phyloP scores from a whole-genome alignment of 2,888 invertebrate genomes.

The Pyrocoelia pectoralis region DNA sequence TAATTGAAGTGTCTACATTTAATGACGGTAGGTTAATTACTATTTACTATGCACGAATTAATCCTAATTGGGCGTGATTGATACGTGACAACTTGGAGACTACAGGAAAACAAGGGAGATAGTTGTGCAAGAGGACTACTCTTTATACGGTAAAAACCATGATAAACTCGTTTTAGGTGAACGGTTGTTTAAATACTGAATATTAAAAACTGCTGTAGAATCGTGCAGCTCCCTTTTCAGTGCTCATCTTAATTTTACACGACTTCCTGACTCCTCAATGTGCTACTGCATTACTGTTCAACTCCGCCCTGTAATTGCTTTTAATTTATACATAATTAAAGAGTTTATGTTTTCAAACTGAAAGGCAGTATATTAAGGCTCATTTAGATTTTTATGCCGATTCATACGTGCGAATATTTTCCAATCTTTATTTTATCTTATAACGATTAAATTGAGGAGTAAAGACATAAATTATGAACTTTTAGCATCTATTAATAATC shows the following conservation, averaged over 20 bases:
- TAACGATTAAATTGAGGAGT: slow-evolving; percentile 8
- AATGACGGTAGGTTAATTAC: slow-evolving; percentile 19
- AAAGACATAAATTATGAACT: slow-evolving; percentile 19
- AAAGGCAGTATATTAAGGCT: slow-evolving; percentile 14
- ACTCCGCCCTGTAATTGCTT: slow-evolving; percentile 31
- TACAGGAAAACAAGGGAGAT: slow-evolving; percentile 1
- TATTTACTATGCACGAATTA: slow-evolving; percentile 25
- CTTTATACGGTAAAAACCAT: slow-evolving; percentile 12
- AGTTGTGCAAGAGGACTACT: slow-evolving; percentile 4
- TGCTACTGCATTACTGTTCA: slow-evolving; percentile 27
- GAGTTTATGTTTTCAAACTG: slow-evolving; percentile 17
- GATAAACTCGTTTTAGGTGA: neutral
- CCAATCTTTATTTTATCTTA: neutral
- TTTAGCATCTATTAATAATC: slow-evolving; percentile 19
- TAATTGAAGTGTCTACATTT: slow-evolving; percentile 22
- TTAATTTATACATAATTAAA: slow-evolving; percentile 36
- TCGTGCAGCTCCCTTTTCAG: neutral
- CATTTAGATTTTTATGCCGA: slow-evolving; percentile 22
- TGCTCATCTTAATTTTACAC: slow-evolving; percentile 15
- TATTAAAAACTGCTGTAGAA: neutral
- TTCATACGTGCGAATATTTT: neutral
- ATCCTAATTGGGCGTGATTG: slow-evolving; percentile 30
- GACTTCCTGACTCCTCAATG: slow-evolving; percentile 19
- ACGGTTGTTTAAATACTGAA: slow-evolving; percentile 4
- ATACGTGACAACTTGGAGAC: slow-evolving; percentile 23